Conservation (phyloP, 2,797 vertebrate species). For the Acridotheres tristis region DNA sequence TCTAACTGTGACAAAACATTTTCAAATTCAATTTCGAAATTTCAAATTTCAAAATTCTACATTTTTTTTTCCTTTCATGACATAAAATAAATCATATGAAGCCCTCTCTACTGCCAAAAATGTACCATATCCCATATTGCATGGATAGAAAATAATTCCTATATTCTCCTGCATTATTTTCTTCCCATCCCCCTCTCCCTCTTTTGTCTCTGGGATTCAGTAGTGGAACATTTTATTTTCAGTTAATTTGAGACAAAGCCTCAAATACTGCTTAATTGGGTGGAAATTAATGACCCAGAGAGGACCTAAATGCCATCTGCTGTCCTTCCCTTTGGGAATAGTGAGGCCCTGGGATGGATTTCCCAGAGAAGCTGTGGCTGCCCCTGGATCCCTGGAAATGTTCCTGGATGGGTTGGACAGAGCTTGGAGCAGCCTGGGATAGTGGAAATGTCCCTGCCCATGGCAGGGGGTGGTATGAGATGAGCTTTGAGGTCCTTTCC, state of each 20-base stretch:
- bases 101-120: not conserved
- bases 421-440: not conserved
- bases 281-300: not conserved
- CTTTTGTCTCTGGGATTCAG: not conserved
- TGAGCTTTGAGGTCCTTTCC: not conserved
- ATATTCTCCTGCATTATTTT: rapidly evolving
- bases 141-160: not conserved
- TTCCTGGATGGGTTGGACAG: rapidly evolving
- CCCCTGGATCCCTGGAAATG: not conserved
- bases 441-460: not conserved
- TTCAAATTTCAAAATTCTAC: not conserved
- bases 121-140: not conserved
- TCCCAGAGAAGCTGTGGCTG: not conserved
- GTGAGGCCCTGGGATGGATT: not conserved
- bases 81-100: not conserved
- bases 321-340: not conserved
- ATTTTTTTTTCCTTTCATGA: not conserved
- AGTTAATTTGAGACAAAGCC: not conserved
- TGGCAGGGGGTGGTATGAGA: not conserved
- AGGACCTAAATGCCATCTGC: not conserved
- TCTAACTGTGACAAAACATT: not conserved
- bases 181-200: not conserved
- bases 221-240: not conserved
- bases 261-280: not conserved
- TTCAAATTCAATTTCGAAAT: not conserved